Conservation (phyloP, 2,888 invertebrate genomes). For the Molanna angustata region DNA sequence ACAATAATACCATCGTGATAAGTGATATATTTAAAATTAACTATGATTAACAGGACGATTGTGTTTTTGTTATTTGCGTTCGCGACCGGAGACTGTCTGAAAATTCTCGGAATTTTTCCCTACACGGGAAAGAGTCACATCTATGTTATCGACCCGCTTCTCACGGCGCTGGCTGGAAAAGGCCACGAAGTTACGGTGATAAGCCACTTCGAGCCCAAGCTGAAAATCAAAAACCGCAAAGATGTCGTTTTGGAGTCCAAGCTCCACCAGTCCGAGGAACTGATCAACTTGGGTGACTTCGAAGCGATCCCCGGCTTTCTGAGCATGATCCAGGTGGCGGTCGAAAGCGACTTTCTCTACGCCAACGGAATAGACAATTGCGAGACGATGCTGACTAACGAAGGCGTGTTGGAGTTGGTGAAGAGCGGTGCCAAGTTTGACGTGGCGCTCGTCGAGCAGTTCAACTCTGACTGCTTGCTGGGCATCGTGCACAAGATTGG, state of each 20-base stretch:
- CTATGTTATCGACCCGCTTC: constrained; percentile 50
- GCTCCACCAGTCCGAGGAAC: constrained; percentile 19
- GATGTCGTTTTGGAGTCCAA: constrained; percentile 52
- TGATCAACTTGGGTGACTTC: constrained; percentile 46
- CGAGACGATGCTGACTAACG: constrained; percentile 50
- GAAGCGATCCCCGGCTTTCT: constrained; percentile 22
- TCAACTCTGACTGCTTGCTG: constrained; percentile 71
- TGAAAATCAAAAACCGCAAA: constrained; percentile 52
- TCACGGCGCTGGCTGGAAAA: constrained; percentile 50
- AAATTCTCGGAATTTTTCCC: constrained; percentile 55
- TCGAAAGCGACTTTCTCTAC: constrained; percentile 40
- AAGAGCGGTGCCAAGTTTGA: constrained; percentile 59
- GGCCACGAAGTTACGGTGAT: constrained; percentile 57
- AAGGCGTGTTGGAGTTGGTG: constrained; percentile 52
- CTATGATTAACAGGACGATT: constrained; percentile 14
- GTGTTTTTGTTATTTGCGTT: constrained; percentile 1
- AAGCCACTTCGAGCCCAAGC: constrained; percentile 50
- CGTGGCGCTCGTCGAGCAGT: constrained; percentile 68
- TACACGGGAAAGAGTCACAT: constrained; percentile 52
- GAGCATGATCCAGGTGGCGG: constrained; percentile 40
- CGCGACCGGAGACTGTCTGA: constrained; percentile 30
- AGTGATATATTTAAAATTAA: too few relatives aligned
- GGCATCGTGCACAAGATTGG: constrained; percentile 65
- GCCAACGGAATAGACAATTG: constrained; percentile 49
- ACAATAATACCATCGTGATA: too few relatives aligned